Percentiles rank a stretch among this genome's conserved stretches.
Conservation (phyloP, 2,888 invertebrate genomes). For the Diabrotica balteata region DNA sequence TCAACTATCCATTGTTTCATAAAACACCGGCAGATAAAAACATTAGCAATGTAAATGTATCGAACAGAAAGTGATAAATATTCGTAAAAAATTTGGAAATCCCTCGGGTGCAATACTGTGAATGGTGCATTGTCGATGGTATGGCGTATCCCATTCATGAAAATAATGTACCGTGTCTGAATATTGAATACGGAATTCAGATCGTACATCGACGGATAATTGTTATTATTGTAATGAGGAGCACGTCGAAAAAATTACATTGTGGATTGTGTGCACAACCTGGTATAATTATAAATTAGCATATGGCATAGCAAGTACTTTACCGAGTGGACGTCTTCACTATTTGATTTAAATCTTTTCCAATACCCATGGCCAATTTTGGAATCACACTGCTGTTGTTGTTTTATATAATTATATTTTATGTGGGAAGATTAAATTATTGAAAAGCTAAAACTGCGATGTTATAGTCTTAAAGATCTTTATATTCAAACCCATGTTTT, state of each 20-base stretch:
- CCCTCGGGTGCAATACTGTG: neutral
- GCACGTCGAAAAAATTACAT: constrained; percentile 11
- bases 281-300: constrained; percentile 4
- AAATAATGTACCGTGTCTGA: constrained; percentile 13
- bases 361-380: no score
- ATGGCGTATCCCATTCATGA: constrained; percentile 1
- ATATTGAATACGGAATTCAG: constrained; percentile 1
- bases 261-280: constrained; percentile 10
- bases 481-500: no score
- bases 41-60: no score
- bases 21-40: no score
- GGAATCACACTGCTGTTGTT: no score
- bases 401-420: no score
- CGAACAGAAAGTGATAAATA: no score
- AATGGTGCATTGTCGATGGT: constrained; percentile 12
- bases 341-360: no score
- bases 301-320: neutral
- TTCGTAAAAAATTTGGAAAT: neutral
- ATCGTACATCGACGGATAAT: constrained; percentile 1
- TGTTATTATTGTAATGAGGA: constrained; percentile 9
- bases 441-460: no score
- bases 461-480: no score
- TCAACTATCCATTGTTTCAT: no score
- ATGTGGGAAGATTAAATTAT: no score
- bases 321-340: neutral